Conservation (phyloP, 2,888 invertebrate genomes). For the Timandra comae region DNA sequence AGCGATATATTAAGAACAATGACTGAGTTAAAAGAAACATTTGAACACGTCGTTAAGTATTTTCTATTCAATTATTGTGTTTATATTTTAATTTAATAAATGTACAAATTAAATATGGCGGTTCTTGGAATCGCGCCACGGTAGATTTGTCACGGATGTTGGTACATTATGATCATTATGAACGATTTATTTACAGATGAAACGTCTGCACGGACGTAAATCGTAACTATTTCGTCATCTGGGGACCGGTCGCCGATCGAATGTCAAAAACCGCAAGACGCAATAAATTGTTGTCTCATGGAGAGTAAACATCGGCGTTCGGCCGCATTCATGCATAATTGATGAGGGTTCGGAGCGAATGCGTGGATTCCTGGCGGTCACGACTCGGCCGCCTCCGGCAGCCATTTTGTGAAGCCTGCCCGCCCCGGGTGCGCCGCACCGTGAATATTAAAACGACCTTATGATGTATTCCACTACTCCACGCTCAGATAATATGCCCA, state of each 20-base stretch:
- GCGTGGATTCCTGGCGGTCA: conserved; percentile 72
- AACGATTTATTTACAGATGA: conserved; percentile 29
- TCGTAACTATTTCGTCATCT: conserved; percentile 50
- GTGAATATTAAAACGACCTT: conserved; percentile 64
- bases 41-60: no score
- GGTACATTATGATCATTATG: conserved; percentile 16
- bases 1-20: conserved; percentile 12
- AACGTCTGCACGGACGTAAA: conserved; percentile 31
- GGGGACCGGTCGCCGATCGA: conserved; percentile 51
- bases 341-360: conserved; percentile 68
- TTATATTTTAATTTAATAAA: conserved; percentile 10
- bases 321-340: conserved; percentile 75
- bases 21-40: background rate
- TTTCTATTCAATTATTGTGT: background rate
- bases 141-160: conserved; percentile 19
- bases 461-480: conserved; percentile 39
- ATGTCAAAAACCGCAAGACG: conserved; percentile 73
- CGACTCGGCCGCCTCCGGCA: conserved; percentile 66
- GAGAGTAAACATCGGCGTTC: conserved; percentile 72
- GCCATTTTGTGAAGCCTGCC: conserved; percentile 71
- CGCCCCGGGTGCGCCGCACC: conserved; percentile 50
- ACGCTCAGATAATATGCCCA: conserved; percentile 35
- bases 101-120: conserved; percentile 10
- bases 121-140: conserved; percentile 20
- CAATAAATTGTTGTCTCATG: conserved; percentile 72